phyloP scores from a whole-genome alignment of 1,140 invertebrate species.

The Belonocnema kinseyi region DNA sequence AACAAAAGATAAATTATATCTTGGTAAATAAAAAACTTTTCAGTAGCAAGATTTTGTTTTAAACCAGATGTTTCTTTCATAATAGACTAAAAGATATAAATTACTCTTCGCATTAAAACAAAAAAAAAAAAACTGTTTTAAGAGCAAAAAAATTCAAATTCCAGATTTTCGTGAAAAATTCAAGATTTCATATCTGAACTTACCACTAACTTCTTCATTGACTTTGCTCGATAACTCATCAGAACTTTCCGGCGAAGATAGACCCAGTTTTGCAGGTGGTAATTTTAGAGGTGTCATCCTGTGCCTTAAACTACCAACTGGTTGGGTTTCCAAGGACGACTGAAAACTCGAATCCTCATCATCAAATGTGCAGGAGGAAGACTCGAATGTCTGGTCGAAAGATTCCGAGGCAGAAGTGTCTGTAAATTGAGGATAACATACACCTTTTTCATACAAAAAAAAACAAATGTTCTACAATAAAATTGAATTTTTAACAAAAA shows the following conservation, averaged over 20 bases:
- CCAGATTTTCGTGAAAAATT: too few relatives aligned
- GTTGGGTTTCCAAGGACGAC: conserved; percentile 29
- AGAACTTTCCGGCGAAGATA: conserved; percentile 29
- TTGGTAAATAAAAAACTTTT: too few relatives aligned
- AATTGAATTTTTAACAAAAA: too few relatives aligned
- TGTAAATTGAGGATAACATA: background rate
- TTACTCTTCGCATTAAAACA: too few relatives aligned
- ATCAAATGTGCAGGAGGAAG: background rate
- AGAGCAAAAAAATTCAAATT: too few relatives aligned
- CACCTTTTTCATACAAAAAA: too few relatives aligned
- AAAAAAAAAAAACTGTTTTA: too few relatives aligned
- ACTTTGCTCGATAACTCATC: conserved; percentile 22
- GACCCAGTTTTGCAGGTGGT: conserved; percentile 4
- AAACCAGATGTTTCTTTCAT: too few relatives aligned
- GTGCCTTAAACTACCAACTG: conserved; percentile 34
- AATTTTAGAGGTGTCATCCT: conserved; percentile 29
- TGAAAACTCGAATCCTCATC: background rate
- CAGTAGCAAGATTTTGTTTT: too few relatives aligned
- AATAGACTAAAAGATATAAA: too few relatives aligned
- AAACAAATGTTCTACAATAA: too few relatives aligned
- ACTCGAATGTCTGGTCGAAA: conserved; percentile 23
- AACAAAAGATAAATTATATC: too few relatives aligned
- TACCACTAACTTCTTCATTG: background rate
- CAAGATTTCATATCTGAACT: background rate
- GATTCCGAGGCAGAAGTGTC: conserved; percentile 38